Base-by-base conservation (phyloP, 2,888 invertebrate genomes). In the Calliopum simillimum region DNA sequence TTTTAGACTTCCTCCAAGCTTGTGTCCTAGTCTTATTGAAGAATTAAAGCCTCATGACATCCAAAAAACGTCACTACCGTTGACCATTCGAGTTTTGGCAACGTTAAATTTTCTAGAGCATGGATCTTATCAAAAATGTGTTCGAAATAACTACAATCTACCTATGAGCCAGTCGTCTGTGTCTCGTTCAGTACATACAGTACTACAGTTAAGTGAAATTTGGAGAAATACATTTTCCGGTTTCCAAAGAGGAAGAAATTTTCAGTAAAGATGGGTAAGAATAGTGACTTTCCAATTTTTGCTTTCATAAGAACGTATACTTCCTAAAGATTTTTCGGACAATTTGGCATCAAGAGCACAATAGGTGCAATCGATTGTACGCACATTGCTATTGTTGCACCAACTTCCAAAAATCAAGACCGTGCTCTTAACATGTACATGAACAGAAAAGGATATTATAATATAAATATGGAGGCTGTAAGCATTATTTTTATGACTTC, bases 331-430 rank as follows among this genome's bases (percentile, higher is more conserved):
- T 44, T 46, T 63, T 47, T 49, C 51, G 19, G 51, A 23, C 16
- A 33, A 64, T 64, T 70, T 6, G 58, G 56, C 19, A 64, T 69
- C 23, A 56, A 69, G 21, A 58, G 69, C 14, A 64, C 49, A 46
- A 58, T 59, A n/a, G n/a, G n/a, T n/a, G 55, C 69, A 69, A 41
- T 68, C 43, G 64, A 64, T 49, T 69, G 58, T 64, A 64, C 69
- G 6, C 69, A 69, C 47, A 64, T 64, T 51, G 63, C 63, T n/a
- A 64, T 69, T 47, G 41, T 65, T 49, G 69, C 69, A 25, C 69
- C 58, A 8, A 12, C 41, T 51, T 25, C 44, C 41, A 68, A 62
- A 23, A 53, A 53, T 53, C 62, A 61, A 21, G 25, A 61, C 11
- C 41, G 43, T 47, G 53, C 62, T 14, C 25, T 64, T 4, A 8